Evolutionary conservation across 1,140 invertebrate species (phyloP), one percentile per base, ranked within the genome.

Genomic region (Papilio helenus): DNA sequence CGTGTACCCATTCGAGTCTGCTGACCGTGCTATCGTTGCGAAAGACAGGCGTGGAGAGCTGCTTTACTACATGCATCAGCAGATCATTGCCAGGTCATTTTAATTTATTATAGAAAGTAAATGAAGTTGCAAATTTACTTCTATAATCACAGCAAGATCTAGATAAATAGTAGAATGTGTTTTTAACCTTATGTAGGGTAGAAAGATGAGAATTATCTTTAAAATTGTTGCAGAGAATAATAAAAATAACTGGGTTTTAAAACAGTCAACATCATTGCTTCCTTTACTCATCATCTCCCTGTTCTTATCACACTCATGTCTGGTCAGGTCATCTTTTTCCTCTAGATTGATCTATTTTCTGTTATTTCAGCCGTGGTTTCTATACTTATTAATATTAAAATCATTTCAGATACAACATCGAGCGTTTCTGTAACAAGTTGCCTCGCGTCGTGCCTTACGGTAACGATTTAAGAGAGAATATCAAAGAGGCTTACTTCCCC

Each of bases 11-110:
- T 96, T 96, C 86, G 96, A 96, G 79, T 95, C 95, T 1, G 89
- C 95, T 10, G 91, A 94, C 72, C 93, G 92, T 23, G 86, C 89
- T 55, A 95, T 97, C 73, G 96, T 97, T 2, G 91, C 95, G 84
- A 97, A 97, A 89, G 96, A 97, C 91, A 90, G 97, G 39, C 94
- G 97, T 23, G 97, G 97, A 2, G 97, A 97, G 87, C 93, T 97
- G 0, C 97, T 97, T 94, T 97, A 97, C n/a, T 76, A 76, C 16
- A 76, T 76, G 74, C 74, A 76, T n/a, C 74, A 76, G 51, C 74
- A 76, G 42, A 95, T 97, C 79, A 94, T 96, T 58, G 96, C 96
- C 29, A 95, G 90, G 90, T 91, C 49, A 55, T 78, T 74, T 5
- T 12, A 3, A 26, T 20, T 68, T 12, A 10, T 26, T 26, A 0